phyloP scores from a whole-genome alignment of 2,888 invertebrate genomes.

The Steinernema carpocapsae region DNA sequence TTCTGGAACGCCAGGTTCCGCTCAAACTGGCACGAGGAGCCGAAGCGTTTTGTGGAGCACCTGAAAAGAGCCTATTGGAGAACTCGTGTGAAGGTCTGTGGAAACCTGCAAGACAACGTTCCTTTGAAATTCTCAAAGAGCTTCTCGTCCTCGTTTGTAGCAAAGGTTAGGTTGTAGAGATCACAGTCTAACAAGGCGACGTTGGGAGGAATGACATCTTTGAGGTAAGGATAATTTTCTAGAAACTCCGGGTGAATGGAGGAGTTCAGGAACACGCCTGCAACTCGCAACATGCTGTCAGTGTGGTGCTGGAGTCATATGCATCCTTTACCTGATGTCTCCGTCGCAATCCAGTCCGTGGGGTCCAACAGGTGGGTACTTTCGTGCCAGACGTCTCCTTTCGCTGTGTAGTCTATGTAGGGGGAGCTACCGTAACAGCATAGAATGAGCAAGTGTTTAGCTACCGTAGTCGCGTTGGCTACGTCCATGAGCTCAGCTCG shows the following conservation, averaged over 20 bases:
- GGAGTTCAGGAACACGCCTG: slow-evolving; percentile 51
- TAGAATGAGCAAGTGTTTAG: slow-evolving; percentile 48
- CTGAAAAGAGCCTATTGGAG: slow-evolving; percentile 26
- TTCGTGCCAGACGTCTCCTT: slow-evolving; percentile 39
- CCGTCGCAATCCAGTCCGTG: slow-evolving; percentile 55
- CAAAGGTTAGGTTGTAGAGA: slow-evolving; percentile 57
- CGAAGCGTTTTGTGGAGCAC: slow-evolving; percentile 39
- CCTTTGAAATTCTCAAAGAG: slow-evolving; percentile 49
- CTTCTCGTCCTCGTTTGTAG: slow-evolving; percentile 46
- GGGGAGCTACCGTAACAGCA: slow-evolving; percentile 56
- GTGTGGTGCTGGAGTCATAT: too few species aligned
- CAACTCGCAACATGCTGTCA: slow-evolving; percentile 1
- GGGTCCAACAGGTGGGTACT: slow-evolving; percentile 49
- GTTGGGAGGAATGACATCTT: slow-evolving; percentile 41
- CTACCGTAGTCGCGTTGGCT: neutral
- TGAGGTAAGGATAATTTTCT: slow-evolving; percentile 40
- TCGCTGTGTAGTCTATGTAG: slow-evolving; percentile 47
- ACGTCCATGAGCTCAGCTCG: neutral
- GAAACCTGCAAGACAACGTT: slow-evolving; percentile 46
- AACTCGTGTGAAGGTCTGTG: neutral
- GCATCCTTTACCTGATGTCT: slow-evolving; percentile 43
- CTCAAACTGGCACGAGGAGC: slow-evolving; percentile 36
- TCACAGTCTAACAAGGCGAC: slow-evolving; percentile 51
- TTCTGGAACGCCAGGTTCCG: neutral
- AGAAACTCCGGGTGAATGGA: slow-evolving; percentile 48